Evolutionary conservation across 2,888 invertebrate species (phyloP), one percentile per base, ranked within the genome.

Genomic region (Xestoiulus laeticollis): DNA sequence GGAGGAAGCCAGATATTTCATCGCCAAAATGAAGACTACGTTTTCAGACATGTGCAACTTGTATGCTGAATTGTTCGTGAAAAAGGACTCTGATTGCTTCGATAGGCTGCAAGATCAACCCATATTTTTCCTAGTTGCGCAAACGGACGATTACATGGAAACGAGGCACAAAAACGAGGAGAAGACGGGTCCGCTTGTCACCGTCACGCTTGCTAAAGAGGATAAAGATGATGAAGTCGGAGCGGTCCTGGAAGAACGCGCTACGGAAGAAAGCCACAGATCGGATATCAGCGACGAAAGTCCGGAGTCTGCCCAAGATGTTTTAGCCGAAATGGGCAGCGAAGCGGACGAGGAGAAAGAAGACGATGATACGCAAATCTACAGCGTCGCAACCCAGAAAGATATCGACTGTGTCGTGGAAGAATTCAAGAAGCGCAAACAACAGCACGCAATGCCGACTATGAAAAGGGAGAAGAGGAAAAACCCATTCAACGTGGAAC

Each of bases 61-160:
- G 22, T 94, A 94, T 90, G 92, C 93, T 12, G 93, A 93, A 48
- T 92, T 93, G 43, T 91, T 93, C 0, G 89, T 92, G 43, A 93
- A 93, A 89, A 92, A 92, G 84, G 92, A 93, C 59, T 93, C 93
- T 0, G 91, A 91, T 16, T 68, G 68, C 30, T 86, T 86, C 38
- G 86, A 48, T 22, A 48, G 86, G 38, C 16, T 86, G 5, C 86
- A 59, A 0, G 93, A 94, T 88, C 93, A 93, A 89, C 94, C 94
- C 43, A 93, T 94, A 14, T 94, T 94, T 89, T 93, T 94, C 89
- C 91, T 94, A 53, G 93, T 94, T 2, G 93, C 94, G 0, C 93
- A 93, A 87, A 93, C 94, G 1, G 94, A 94, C 53, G 82, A 87
- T 83, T 87, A 82, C 38, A 87, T 87, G 87, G 88, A 90, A 48